Conservation (phyloP, 2,113 vertebrate genomes). For the Ranitomeya imitator region DNA sequence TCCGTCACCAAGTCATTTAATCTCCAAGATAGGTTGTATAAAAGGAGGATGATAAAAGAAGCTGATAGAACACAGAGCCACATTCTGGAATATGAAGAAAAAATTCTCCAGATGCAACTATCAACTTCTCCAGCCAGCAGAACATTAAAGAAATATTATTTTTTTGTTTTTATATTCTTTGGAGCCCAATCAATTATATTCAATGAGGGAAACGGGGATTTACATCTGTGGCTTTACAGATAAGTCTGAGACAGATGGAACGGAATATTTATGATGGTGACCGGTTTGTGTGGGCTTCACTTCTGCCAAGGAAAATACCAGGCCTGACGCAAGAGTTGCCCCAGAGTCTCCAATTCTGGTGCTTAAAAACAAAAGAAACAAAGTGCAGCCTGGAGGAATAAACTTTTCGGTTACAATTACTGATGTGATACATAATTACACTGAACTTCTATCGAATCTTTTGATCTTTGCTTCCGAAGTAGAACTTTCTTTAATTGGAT, state of each 20-base stretch:
- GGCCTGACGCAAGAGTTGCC: neutral
- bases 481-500: neutral
- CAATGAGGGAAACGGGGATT: neutral
- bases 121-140: neutral
- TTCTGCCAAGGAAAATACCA: constrained; percentile 6
- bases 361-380: neutral
- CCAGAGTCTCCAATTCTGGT: neutral
- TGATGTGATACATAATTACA: neutral
- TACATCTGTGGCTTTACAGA: constrained; percentile 6
- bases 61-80: neutral
- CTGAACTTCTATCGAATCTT: neutral
- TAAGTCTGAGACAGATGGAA: neutral
- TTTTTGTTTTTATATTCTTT: neutral
- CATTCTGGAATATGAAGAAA: neutral
- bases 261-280: neutral
- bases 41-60: neutral
- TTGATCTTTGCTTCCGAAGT: too few species aligned
- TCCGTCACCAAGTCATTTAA: neutral
- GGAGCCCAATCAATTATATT: constrained; percentile 3
- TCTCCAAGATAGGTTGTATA: neutral
- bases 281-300: neutral
- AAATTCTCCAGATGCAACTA: neutral
- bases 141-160: neutral
- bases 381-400: neutral
- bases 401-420: neutral